Evolutionary conservation across 2,888 invertebrate species (phyloP), one percentile per base, ranked within the genome.

Genomic region (Trissolcus japonicus): DNA sequence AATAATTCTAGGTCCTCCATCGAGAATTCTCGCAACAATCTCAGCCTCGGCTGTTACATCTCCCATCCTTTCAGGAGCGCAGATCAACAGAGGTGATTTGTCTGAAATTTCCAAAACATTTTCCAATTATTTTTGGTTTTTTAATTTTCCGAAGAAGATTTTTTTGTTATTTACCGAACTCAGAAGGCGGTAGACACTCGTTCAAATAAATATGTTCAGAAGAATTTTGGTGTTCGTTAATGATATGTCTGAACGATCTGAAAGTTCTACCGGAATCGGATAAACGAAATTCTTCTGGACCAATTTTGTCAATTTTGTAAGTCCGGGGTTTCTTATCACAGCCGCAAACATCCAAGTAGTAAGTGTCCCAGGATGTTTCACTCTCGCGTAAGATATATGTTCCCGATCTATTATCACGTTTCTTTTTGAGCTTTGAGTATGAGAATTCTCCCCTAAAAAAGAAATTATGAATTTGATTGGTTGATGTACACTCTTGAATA

Each of bases 321-420:
- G 88, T 86, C 46, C 84, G 76, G 14, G 86, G 80, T 80, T 86
- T 87, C 2, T 84, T 83, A 82, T 93, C 93, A 89, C 93, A 94
- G 53, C 92, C 92, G 85, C 95, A 95, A 29, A 95, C 94, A 87
- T 97, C 97, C 78, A 97, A 91, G 86, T 94, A 95, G 89, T 92
- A 96, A 63, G 93, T 92, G 86, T 95, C 93, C 85, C 96, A 96
- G 79, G 93, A 92, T 25, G 92, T 92, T 87, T 95, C 95, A 86
- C 96, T 95, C 87, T 96, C 95, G 46, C 97, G 91, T 43, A 97
- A 88, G 79, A 97, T 93, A 86, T 94, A 97, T 85, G 94, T 94
- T 17, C 96, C 96, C 48, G 93, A 92, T 85, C 92, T 92, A 84
- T 94, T 94, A 6, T 91, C 91, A 7, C 94, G 91, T 87, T 96